A percentile compares a stretch with the other conserved stretches of the same genome.
Conservation (phyloP, 2,113 vertebrate genomes). For the Murina feae region DNA sequence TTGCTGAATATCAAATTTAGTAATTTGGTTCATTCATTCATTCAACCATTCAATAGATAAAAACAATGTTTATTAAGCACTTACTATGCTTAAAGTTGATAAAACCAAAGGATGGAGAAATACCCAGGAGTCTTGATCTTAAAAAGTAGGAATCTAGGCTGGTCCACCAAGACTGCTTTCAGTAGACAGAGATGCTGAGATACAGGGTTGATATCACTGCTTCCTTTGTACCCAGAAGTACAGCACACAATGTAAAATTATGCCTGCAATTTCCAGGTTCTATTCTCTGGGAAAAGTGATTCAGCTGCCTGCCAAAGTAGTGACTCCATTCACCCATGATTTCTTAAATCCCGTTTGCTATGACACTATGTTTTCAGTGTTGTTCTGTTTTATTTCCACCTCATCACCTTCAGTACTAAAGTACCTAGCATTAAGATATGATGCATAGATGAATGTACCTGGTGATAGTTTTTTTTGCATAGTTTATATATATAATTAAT, state of each 20-base stretch:
- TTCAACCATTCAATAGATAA: background rate
- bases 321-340: background rate
- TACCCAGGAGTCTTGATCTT: background rate
- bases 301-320: background rate
- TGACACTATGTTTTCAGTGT: background rate
- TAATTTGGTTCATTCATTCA: background rate
- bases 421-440: background rate
- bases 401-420: background rate
- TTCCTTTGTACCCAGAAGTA: background rate
- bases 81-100: background rate
- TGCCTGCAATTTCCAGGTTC: background rate
- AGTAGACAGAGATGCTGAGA: background rate
- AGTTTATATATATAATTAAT: background rate
- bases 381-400: background rate
- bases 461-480: background rate
- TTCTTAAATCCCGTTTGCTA: background rate
- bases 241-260: rapidly evolving
- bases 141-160: background rate
- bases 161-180: background rate
- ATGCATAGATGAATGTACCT: background rate
- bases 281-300: background rate
- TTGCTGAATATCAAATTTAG: background rate
- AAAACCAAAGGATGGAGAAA: background rate
- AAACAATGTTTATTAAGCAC: background rate
- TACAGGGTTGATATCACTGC: rapidly evolving